Base-by-base conservation (phyloP, 2,797 vertebrate species). In the Pseudopleuronectes americanus region DNA sequence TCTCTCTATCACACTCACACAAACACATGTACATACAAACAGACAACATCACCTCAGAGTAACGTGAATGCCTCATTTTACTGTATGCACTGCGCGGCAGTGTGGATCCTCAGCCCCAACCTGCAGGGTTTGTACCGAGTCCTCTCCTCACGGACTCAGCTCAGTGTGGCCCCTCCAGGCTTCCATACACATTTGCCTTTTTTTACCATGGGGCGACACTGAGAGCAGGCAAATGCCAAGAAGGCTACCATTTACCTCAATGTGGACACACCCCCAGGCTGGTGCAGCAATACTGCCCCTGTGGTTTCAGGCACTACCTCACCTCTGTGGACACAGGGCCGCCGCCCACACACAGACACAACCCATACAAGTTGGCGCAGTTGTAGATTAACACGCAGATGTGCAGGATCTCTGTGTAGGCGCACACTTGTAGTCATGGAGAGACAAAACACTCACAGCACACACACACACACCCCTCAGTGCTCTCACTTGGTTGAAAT, bases 221-320 rank as follows among this genome's bases (percentile, higher is more conserved):
- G 85, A 93, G 90, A 84, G 89, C 88, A 89, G 91, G 90, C 90
- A 58, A 84, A 90, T 70, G 90, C 91, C 88, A 86, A 87, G 84
- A 91, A 85, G 90, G 90, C 89, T 89, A 91, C 81, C 86, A 90
- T 94, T 95, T 95, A 95, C 94, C 94, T 95, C 94, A 94, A 88
- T 87, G 87, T 88, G 92, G 93, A 93, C 89, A 92, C 90, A 92
- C 90, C 90, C 90, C 90, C 79, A 81, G 90, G 91, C 92, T 93
- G 91, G 90, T 90, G 92, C 86, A 83, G 84, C 81, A 66, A 78
- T 70, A 89, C 92, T 92, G 93, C 91, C 91, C 91, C 91, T 89
- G 92, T 92, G 90, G 90, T 92, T 90, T 94, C 91, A 92, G 94
- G 91, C 93, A 93, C 94, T 95, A 95, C 94, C 94, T 95, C 94